These are phyloP conservation scores for Bostrychus sinensis DNA, from an alignment of 2,113 vertebrate genomes.

Conservation along the genomic window DNA sequence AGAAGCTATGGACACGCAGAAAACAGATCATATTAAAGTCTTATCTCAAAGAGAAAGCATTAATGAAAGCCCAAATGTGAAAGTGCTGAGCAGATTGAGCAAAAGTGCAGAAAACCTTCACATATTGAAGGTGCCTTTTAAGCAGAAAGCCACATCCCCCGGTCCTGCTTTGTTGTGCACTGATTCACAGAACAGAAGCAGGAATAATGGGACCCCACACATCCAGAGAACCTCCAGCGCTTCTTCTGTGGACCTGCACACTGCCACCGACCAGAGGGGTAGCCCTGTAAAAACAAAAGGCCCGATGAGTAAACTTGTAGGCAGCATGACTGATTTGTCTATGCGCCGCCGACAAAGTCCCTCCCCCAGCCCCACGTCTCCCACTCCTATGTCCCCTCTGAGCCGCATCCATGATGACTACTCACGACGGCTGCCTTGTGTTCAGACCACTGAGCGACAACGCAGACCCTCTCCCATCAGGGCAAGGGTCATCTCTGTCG, in stretches of 20 bases:
- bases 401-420: constrained; percentile 92
- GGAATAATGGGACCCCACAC: constrained; percentile 52
- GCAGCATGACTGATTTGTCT: constrained; percentile 84
- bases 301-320: constrained; percentile 85
- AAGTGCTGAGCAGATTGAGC: constrained; percentile 82
- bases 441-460: constrained; percentile 73
- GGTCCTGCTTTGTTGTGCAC: constrained; percentile 62
- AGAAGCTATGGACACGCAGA: constrained; percentile 46
- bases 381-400: constrained; percentile 57
- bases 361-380: constrained; percentile 49
- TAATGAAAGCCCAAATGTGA: constrained; percentile 54
- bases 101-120: constrained; percentile 90
- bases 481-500: constrained; percentile 32
- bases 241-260: constrained; percentile 74
- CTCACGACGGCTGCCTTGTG: constrained; percentile 85
- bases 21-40: constrained; percentile 50
- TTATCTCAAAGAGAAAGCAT: constrained; percentile 59
- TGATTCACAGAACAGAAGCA: constrained; percentile 59
- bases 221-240: constrained; percentile 79
- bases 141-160: constrained; percentile 82
- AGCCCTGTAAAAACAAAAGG: constrained; percentile 82
- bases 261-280: constrained; percentile 68
- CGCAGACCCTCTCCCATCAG: constrained; percentile 65
- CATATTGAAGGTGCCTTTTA: constrained; percentile 86
- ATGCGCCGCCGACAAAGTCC: constrained; percentile 72